Evolutionary conservation across 2,888 invertebrate genomes (phyloP).

Genomic region (Watsonalla cultraria): DNA sequence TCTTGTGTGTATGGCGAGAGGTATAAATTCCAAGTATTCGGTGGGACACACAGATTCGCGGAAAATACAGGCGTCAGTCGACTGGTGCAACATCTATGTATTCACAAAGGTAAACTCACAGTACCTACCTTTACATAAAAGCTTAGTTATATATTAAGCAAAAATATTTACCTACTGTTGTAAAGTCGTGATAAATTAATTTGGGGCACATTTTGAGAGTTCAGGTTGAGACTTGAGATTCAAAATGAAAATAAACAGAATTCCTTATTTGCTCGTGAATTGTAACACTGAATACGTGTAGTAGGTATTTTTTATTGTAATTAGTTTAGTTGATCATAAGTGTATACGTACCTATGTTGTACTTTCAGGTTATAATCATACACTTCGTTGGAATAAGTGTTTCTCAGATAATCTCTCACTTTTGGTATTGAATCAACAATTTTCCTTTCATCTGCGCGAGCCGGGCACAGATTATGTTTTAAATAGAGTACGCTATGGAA

Average conservation of each 20-base stretch:
- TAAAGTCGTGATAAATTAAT: too few species aligned
- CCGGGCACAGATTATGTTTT: conserved; percentile 38
- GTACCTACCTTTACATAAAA: neutral
- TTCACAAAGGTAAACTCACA: conserved; percentile 50
- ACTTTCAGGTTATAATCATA: conserved; percentile 49
- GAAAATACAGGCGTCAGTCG: conserved; percentile 40
- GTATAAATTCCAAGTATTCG: conserved; percentile 52
- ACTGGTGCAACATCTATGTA: conserved; percentile 47
- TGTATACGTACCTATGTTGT: too few species aligned
- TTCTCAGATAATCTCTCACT: conserved; percentile 52
- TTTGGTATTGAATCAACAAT: conserved; percentile 47
- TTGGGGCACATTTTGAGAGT: too few species aligned
- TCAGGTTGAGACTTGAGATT: too few species aligned
- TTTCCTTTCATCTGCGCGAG: conserved; percentile 46
- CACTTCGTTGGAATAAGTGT: conserved; percentile 42
- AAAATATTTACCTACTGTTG: too few species aligned
- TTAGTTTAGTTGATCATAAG: too few species aligned
- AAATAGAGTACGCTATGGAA: conserved; percentile 57
- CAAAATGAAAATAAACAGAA: neutral
- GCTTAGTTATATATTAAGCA: too few species aligned
- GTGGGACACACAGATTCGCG: conserved; percentile 52
- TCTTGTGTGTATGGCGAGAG: conserved; percentile 55
- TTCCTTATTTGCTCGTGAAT: neutral
- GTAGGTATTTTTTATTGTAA: neutral
- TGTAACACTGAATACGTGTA: neutral